A percentile compares a stretch with the other conserved stretches of the same genome.
These are phyloP conservation scores for Chrysomallon squamiferum DNA, from an alignment of 1,140 invertebrate species.

Conservation along the genomic window DNA sequence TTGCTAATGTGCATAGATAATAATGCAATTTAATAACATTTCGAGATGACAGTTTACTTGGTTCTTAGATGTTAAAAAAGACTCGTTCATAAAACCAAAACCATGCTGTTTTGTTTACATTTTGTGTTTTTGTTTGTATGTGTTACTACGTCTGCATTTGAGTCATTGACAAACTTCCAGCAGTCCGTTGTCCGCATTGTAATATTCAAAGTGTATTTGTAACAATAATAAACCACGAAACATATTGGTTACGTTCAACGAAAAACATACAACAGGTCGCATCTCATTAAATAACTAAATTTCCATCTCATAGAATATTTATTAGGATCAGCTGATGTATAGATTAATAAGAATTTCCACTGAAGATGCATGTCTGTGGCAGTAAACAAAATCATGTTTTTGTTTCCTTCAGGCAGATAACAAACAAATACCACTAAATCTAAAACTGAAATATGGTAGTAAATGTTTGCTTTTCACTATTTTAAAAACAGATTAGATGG, in stretches of 20 bases:
- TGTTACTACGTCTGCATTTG: neutral
- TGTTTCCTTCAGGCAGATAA: no score
- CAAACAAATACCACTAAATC: no score
- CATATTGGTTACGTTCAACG: neutral
- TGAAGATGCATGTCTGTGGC: neutral
- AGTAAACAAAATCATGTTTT: no score
- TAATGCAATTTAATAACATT: neutral
- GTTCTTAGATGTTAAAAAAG: neutral
- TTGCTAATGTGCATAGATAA: neutral
- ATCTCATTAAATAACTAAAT: neutral
- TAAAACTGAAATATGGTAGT: no score
- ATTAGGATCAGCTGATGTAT: no score
- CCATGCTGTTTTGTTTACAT: conserved; percentile 20
- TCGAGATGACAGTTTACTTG: neutral
- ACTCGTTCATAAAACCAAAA: neutral
- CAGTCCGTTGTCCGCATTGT: neutral
- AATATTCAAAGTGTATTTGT: neutral
- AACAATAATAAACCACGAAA: neutral
- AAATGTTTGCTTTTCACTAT: no score
- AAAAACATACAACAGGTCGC: neutral
- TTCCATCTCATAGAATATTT: neutral
- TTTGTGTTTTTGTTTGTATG: neutral
- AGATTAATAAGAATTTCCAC: neutral
- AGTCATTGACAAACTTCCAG: neutral
- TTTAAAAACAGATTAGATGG: no score